Evolutionary conservation across 2,888 invertebrate genomes (phyloP).

Genomic region (Andrena flavipes): DNA sequence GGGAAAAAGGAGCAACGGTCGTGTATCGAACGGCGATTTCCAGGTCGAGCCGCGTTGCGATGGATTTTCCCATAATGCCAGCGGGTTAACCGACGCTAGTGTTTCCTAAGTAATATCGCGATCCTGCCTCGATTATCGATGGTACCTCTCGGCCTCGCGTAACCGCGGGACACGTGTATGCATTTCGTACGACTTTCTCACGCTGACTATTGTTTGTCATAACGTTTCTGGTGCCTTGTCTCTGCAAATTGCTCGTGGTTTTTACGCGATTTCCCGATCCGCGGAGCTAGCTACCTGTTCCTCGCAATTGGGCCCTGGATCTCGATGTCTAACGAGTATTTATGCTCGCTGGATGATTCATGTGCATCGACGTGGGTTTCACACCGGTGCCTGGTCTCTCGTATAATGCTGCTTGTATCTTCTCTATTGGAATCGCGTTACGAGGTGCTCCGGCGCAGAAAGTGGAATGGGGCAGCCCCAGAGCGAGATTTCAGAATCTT

Average conservation of each 20-base stretch:
- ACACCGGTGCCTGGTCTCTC: conserved; percentile 4
- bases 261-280: neutral
- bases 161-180: conserved; percentile 10
- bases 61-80: conserved; percentile 67
- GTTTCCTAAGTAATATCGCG: conserved; percentile 63
- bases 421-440: conserved; percentile 2
- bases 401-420: neutral
- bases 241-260: conserved; percentile 24
- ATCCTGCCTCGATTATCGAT: conserved; percentile 50
- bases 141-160: conserved; percentile 5
- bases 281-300: neutral
- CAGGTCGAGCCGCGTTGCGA: neutral
- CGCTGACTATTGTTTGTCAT: conserved; percentile 49
- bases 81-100: conserved; percentile 58
- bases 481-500: neutral
- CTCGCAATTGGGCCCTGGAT: too few relatives aligned
- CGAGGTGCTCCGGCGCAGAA: neutral
- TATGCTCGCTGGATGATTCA: conserved; percentile 18
- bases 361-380: conserved; percentile 1
- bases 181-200: conserved; percentile 46
- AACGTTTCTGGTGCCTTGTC: conserved; percentile 15
- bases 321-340: conserved; percentile 6
- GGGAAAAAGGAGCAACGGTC: conserved; percentile 15
- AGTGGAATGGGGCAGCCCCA: neutral
- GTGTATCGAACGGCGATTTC: conserved; percentile 7